These are phyloP conservation scores for Conomelus anceps DNA, from an alignment of 2,888 invertebrate species.

Conservation along the genomic window DNA sequence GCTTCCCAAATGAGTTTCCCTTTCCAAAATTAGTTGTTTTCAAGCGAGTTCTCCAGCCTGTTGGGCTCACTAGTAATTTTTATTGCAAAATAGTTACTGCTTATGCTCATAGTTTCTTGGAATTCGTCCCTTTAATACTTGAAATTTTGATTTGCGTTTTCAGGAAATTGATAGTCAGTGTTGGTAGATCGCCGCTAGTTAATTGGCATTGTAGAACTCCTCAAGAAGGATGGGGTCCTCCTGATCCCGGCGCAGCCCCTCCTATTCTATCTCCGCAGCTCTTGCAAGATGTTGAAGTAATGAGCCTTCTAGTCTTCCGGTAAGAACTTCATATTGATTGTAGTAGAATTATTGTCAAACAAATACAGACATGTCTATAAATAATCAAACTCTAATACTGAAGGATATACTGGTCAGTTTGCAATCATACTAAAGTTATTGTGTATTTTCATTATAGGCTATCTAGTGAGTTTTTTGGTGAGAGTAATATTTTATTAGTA, in stretches of 20 bases:
- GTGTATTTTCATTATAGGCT: no score
- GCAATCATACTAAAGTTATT: no score
- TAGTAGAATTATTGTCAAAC: no score
- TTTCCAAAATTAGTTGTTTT: no score
- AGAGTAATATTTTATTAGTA: no score
- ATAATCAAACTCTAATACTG: no score
- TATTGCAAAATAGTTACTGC: not conserved
- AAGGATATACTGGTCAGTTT: no score
- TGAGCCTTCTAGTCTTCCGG: conserved; percentile 80
- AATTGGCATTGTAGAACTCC: conserved; percentile 62
- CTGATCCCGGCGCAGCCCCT: conserved; percentile 46
- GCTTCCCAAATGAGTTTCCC: no score
- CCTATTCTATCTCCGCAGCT: conserved; percentile 62
- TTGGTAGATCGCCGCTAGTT: conserved; percentile 54
- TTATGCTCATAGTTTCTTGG: not conserved
- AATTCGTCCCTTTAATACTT: not conserved
- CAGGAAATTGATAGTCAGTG: conserved; percentile 45
- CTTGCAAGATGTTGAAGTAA: conserved; percentile 72
- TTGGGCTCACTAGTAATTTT: no score
- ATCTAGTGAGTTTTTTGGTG: no score
- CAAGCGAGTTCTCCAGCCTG: no score
- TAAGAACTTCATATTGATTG: conserved; percentile 40
- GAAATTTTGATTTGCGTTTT: conserved; percentile 1
- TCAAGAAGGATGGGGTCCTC: conserved; percentile 56
- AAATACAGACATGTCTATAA: no score